Conservation (phyloP, 2,113 vertebrate species). For the Saccopteryx bilineata region DNA sequence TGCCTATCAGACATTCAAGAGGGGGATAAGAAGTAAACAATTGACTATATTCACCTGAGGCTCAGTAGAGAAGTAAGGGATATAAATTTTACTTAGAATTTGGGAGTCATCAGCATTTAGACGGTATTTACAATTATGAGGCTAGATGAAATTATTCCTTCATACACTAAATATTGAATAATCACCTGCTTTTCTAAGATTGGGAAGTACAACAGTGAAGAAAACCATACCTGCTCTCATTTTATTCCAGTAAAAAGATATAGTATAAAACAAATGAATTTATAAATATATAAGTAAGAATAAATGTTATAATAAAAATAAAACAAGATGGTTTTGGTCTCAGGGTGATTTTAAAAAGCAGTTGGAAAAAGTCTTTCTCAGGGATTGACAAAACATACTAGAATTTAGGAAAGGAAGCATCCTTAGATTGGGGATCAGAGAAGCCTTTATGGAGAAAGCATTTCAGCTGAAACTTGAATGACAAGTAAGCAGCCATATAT, state of each 20-base stretch:
- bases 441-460: not conserved
- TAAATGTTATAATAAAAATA: conserved; percentile 8
- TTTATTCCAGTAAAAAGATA: not conserved
- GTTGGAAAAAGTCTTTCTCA: not conserved
- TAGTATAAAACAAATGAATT: not conserved
- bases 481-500: not conserved
- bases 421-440: not conserved
- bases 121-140: not conserved
- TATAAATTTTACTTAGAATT: conserved; percentile 49
- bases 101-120: not conserved
- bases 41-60: conserved; percentile 13
- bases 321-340: not conserved
- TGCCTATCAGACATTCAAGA: not conserved
- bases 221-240: not conserved
- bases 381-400: not conserved
- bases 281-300: not conserved
- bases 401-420: not conserved
- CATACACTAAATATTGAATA: conserved; percentile 2
- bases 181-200: not conserved
- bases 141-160: not conserved
- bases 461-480: conserved; percentile 20
- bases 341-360: not conserved
- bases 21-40: not conserved
- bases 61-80: not conserved
- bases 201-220: not conserved